phyloP scores from a whole-genome alignment of 2,113 vertebrate genomes.

The Ammodytes dubius region DNA sequence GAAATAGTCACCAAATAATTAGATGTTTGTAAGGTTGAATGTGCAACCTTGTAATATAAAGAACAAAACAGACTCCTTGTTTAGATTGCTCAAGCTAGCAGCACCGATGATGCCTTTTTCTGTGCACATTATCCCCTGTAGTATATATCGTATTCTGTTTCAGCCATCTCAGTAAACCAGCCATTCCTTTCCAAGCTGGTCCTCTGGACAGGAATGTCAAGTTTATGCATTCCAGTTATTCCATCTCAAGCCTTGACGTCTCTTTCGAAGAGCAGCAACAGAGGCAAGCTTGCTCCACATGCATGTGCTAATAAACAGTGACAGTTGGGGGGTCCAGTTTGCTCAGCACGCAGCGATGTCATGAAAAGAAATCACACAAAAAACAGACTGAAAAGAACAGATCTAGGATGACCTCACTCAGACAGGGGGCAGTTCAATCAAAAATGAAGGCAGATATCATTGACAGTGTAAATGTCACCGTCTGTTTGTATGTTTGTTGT shows the following conservation, averaged over 20 bases:
- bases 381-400: background rate
- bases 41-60: background rate
- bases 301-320: slow-evolving; percentile 27
- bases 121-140: background rate
- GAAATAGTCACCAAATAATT: background rate
- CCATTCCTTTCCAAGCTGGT: slow-evolving; percentile 12
- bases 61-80: background rate
- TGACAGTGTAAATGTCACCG: background rate
- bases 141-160: background rate
- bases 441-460: background rate
- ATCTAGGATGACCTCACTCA: slow-evolving; percentile 2
- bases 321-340: slow-evolving; percentile 2
- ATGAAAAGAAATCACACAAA: background rate
- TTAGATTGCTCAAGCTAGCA: background rate
- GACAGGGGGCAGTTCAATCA: background rate
- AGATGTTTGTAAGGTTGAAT: background rate
- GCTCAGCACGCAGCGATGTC: slow-evolving; percentile 24
- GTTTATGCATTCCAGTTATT: slow-evolving; percentile 32
- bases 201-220: slow-evolving; percentile 35
- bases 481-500: slow-evolving; percentile 25
- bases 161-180: slow-evolving; percentile 11
- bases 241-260: slow-evolving; percentile 13
- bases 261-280: slow-evolving; percentile 13
- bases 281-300: background rate
- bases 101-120: background rate